Evolutionary conservation across 2,888 invertebrate species (phyloP), one percentile per base, ranked within the genome.

Genomic region (Nebria brevicollis): DNA sequence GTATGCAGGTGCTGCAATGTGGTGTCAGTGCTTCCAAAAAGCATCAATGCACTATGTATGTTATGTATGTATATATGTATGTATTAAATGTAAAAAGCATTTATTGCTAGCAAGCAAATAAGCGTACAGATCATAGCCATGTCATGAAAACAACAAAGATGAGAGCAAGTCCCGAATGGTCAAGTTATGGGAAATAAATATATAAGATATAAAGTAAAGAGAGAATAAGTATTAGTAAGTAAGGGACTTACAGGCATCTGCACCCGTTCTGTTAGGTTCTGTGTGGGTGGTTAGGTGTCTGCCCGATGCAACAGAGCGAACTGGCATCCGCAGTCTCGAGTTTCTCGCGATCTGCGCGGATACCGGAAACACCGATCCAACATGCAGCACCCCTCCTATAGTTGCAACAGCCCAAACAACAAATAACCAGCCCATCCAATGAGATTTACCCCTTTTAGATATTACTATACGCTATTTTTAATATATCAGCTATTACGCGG

Each of bases 321-420:
- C 90, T 96, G 95, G 92, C 96, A 96, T 90, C 95, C 95, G 89
- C 96, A 96, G 90, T 96, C 96, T 89, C 96, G 94, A 85, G 94
- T 92, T 85, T 93, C 93, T 85, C 92, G 91, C 89, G 93, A 91
- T 89, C 94, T 93, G 87, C 95, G 92, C 85, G 95, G 94, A 90
- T 94, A 95, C 91, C 94, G 94, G 93, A 96, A 96, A 93, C 96
- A 96, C 91, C 94, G 94, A 91, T 95, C 95, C 93, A 96, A 94
- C 86, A 95, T 92, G 90, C 96, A 95, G 94, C 95, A 96, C 89
- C 95, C 95, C 91, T 95, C 94, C 91, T 89, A 86, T 85, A 85
- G 86, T 54, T 54, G 54, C 34, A 66, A 87, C 84, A 86, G 81
- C 77, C 77, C 77, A 81, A 77, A 76, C 76, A 81, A 73, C 76